Percentiles rank a stretch among this genome's conserved stretches.
These are phyloP conservation scores for Montipora efflorescens DNA, from an alignment of 64 coral and sea anemone species.

Conservation along the genomic window DNA sequence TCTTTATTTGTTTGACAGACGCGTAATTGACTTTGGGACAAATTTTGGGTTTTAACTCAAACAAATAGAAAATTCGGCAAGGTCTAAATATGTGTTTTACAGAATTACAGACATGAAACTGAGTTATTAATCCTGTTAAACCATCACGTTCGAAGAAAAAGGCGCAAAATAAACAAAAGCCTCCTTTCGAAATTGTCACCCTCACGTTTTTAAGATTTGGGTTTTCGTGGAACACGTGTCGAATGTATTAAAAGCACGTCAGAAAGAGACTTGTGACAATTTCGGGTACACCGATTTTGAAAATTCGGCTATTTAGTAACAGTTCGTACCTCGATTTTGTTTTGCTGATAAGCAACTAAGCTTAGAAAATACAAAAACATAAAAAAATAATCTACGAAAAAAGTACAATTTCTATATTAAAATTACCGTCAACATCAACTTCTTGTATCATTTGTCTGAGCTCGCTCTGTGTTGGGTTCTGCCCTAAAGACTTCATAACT, in stretches of 20 bases:
- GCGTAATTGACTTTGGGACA: conserved; percentile 1
- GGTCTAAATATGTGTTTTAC: not conserved
- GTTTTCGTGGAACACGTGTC: too few species aligned
- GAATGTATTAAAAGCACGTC: too few species aligned
- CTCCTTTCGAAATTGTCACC: not conserved
- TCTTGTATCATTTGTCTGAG: conserved; percentile 80
- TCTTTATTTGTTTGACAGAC: not conserved
- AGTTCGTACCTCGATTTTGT: not conserved
- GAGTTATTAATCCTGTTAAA: not conserved
- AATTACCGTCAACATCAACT: conserved; percentile 80
- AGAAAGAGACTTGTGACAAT: too few species aligned
- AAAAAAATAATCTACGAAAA: not conserved
- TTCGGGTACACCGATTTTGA: too few species aligned
- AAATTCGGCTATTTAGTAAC: not conserved
- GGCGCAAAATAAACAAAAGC: not conserved
- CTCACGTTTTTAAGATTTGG: not conserved
- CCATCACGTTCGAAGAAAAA: not conserved
- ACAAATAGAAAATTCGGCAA: not conserved
- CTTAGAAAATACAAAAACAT: not conserved
- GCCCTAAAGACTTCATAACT: conserved; percentile 84
- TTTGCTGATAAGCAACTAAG: not conserved
- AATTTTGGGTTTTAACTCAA: not conserved
- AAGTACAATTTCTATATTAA: not conserved
- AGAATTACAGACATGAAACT: not conserved
- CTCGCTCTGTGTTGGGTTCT: conserved; percentile 76